These are phyloP conservation scores for Echinarachnius parma DNA, from an alignment of 53 echinoderm and acorn worm species.

Conservation along the genomic window DNA sequence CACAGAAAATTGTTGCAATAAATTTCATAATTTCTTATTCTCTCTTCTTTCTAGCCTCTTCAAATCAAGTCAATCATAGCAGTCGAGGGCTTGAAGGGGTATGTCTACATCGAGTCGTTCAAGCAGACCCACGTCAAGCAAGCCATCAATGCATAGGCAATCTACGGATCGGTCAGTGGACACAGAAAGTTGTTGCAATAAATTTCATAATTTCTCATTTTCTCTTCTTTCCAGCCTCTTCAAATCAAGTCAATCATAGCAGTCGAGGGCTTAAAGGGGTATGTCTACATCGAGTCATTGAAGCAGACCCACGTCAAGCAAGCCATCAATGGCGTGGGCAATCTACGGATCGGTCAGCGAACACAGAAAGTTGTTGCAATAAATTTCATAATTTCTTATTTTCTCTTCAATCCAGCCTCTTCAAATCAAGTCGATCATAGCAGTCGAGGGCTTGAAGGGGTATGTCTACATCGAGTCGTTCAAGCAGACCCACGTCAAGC, in stretches of 20 bases:
- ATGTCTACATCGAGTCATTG: constrained; percentile 93
- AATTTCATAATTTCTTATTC: not conserved
- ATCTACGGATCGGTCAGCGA: constrained; percentile 82
- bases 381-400: not conserved
- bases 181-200: constrained; percentile 71
- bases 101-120: constrained; percentile 93
- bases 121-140: constrained; percentile 99
- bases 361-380: constrained; percentile 77
- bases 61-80: constrained; percentile 95
- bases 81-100: constrained; percentile 91
- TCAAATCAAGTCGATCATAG: constrained; percentile 92
- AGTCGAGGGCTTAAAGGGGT: constrained; percentile 91
- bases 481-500: constrained; percentile 98
- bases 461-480: constrained; percentile 94
- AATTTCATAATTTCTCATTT: not conserved
- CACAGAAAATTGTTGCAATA: too few relatives aligned
- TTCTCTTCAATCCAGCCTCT: constrained; percentile 63
- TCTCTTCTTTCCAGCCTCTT: constrained; percentile 62
- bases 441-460: constrained; percentile 91
- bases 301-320: constrained; percentile 99
- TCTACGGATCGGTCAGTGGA: constrained; percentile 85
- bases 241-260: constrained; percentile 95
- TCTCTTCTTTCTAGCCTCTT: constrained; percentile 62
- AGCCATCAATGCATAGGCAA: constrained; percentile 87
- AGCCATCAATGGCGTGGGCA: constrained; percentile 90